These are phyloP conservation scores for Tetragnatha montana DNA, from an alignment of 2,888 invertebrate genomes.

Conservation along the genomic window DNA sequence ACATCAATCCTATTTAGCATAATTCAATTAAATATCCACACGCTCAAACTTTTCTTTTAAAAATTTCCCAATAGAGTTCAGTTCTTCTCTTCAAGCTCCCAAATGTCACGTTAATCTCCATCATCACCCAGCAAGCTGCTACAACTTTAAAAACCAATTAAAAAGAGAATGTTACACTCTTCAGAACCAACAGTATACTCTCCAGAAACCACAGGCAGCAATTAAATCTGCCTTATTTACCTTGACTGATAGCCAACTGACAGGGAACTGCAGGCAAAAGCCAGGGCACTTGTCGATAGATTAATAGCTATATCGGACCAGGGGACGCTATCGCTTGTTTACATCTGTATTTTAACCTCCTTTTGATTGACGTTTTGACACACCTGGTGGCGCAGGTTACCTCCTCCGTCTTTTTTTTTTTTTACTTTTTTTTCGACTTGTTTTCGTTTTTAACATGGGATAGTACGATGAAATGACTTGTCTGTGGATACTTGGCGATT, in stretches of 20 bases:
- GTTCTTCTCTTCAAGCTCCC: too few relatives aligned
- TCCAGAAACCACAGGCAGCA: slow-evolving; percentile 12
- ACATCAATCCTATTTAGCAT: too few relatives aligned
- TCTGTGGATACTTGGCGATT: slow-evolving; percentile 11
- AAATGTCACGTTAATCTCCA: not conserved
- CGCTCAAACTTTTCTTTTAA: too few relatives aligned
- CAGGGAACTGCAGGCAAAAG: slow-evolving; percentile 16
- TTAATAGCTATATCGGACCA: slow-evolving; percentile 58
- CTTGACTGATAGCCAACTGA: slow-evolving; percentile 39
- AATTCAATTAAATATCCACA: too few relatives aligned
- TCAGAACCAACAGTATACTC: slow-evolving; percentile 26
- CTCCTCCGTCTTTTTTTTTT: slow-evolving; percentile 25
- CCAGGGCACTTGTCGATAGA: slow-evolving; percentile 47
- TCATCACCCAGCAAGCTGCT: not conserved
- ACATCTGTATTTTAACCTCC: slow-evolving; percentile 48
- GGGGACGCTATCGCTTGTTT: slow-evolving; percentile 35
- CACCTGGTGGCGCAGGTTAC: slow-evolving; percentile 46
- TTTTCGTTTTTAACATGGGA: not conserved
- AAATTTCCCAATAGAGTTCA: too few relatives aligned
- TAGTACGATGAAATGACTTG: not conserved
- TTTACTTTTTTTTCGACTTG: slow-evolving; percentile 6
- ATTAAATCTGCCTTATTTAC: slow-evolving; percentile 47
- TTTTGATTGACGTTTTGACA: slow-evolving; percentile 55
- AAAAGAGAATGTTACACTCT: not conserved
- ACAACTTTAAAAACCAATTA: not conserved